Percentiles rank a stretch among this genome's conserved stretches.
Conservation (phyloP, 92 coral and sea anemone genomes). For the Epizoanthus scotinus region DNA sequence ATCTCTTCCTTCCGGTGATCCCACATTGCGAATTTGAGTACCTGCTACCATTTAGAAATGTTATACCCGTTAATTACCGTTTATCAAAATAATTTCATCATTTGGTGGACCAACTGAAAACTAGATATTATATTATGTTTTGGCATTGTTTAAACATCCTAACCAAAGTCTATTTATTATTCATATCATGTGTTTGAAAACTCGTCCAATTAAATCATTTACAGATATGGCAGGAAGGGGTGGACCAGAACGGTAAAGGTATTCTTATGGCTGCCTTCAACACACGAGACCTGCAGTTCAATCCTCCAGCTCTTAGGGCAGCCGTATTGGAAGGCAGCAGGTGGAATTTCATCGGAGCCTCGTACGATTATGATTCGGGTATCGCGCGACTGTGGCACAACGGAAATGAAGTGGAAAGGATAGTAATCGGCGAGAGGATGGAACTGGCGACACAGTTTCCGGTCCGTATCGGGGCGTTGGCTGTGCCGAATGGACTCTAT, state of each 20-base stretch:
- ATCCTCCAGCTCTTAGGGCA: constrained; percentile 50
- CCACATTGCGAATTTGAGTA: no score
- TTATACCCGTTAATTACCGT: no score
- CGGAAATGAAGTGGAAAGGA: constrained; percentile 66
- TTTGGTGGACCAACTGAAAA: no score
- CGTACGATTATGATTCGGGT: constrained; percentile 67
- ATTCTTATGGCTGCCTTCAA: constrained; percentile 53
- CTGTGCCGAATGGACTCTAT: neutral
- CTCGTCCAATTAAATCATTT: neutral
- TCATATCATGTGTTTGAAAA: no score
- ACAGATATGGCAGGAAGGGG: constrained; percentile 58
- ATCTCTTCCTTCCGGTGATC: no score
- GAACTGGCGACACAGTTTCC: constrained; percentile 72
- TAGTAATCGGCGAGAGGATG: constrained; percentile 47
- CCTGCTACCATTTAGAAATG: no score
- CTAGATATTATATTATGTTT: no score
- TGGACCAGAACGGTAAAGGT: constrained; percentile 46
- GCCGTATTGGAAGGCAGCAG: constrained; percentile 54
- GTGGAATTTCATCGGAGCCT: constrained; percentile 84
- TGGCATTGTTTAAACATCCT: no score
- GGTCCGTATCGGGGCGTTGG: constrained; percentile 37
- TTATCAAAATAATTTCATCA: no score
- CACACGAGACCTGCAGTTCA: constrained; percentile 57
- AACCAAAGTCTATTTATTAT: no score
- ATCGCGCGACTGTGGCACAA: constrained; percentile 75